phyloP scores from a whole-genome alignment of 1,140 invertebrate genomes.

The Drosophila ohnishii region DNA sequence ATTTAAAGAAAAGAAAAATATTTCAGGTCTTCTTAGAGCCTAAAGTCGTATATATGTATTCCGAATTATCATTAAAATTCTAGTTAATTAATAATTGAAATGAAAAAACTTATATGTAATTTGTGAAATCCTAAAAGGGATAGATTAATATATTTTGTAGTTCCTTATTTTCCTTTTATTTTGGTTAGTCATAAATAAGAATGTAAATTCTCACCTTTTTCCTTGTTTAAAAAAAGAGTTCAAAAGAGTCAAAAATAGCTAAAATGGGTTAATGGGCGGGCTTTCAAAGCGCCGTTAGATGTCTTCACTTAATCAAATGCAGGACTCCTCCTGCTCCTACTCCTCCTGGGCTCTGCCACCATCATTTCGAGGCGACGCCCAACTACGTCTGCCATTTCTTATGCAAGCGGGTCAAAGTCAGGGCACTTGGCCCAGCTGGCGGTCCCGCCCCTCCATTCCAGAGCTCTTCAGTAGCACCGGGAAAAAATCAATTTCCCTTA shows the following conservation, averaged over 20 bases:
- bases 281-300: conserved; percentile 21
- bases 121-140: too few species aligned
- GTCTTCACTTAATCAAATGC: conserved; percentile 37
- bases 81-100: too few species aligned
- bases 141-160: too few species aligned
- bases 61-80: too few species aligned
- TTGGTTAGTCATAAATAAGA: neutral
- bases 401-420: conserved; percentile 71
- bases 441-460: conserved; percentile 7
- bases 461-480: neutral
- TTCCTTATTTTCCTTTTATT: neutral
- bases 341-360: neutral
- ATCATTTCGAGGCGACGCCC: conserved; percentile 1
- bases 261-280: conserved; percentile 22
- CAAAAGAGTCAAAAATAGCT: neutral
- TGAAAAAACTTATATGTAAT: too few species aligned
- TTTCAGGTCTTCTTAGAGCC: too few species aligned
- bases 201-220: neutral
- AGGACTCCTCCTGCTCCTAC: neutral
- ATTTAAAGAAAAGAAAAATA: too few species aligned
- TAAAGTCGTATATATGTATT: too few species aligned
- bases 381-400: conserved; percentile 41
- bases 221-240: too few species aligned
- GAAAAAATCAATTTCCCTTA: neutral
- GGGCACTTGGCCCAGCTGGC: conserved; percentile 52